Evolutionary conservation across 2,888 invertebrate genomes (phyloP), one percentile per base, ranked within the genome.

Genomic region (Meandrusa payeni): DNA sequence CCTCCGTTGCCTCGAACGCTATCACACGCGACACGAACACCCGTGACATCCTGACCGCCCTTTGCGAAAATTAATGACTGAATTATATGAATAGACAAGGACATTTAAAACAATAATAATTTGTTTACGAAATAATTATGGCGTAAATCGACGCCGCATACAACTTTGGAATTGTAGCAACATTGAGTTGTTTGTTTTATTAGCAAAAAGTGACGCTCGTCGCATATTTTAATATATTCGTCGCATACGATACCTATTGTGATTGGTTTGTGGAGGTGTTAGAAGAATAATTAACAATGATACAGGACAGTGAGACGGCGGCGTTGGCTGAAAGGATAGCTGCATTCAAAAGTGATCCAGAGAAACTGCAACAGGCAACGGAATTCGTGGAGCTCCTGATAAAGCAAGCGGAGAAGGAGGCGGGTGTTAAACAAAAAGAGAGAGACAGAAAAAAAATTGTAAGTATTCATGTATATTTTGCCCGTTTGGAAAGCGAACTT

Each of bases 341-440:
- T 29, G 85, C 88, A 50, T 91, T 90, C 68, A 90, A 89, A 71
- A 85, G 82, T 54, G 90, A 91, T 61, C 89, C 91, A 24, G 88
- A 89, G 48, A 90, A 89, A 71, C 87, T 91, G 67, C 86, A 89
- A 48, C 78, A 88, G 47, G 86, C 90, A 36, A 79, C 82, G 48
- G 89, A 90, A 55, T 91, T 91, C 73, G 88, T 91, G 52, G 90
- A 91, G 59, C 89, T 90, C 67, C 85, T 91, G 46, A 85, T 91
- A 64, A 86, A 88, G 64, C 89, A 88, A 68, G 91, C 91, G 51
- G 89, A 90, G 72, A 82, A 81, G 66, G 90, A 90, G 71, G 90
- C 89, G 53, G 89, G 89, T 57, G 69, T 82, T 58, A 89, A 89
- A 81, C 79, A 79, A 64, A 87, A 85, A 78, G 80, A 88, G 76